Percentiles rank a stretch among this genome's conserved stretches.
These are phyloP conservation scores for Anarhynchus alexandrinus DNA, from an alignment of 2,113 vertebrate species.

Conservation along the genomic window DNA sequence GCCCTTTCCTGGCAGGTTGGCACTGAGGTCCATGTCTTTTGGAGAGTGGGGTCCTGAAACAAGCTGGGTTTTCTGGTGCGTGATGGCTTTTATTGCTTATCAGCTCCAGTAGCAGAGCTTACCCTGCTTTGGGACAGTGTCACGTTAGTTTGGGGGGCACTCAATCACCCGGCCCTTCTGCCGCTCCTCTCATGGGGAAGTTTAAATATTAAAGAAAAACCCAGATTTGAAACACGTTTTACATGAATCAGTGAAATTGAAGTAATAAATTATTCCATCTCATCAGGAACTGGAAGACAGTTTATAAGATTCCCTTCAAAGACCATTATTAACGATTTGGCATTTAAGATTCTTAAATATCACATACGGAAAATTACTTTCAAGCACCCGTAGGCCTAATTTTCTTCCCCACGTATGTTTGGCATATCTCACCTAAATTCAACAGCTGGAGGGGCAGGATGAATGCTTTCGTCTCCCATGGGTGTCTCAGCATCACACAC, in stretches of 20 bases:
- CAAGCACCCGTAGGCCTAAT: rapidly evolving
- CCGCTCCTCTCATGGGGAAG: background rate
- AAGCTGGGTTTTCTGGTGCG: background rate
- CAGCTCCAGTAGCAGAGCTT: background rate
- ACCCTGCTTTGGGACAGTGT: background rate
- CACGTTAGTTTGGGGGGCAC: background rate
- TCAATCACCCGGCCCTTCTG: background rate
- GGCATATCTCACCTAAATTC: background rate
- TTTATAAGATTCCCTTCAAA: slow-evolving; percentile 1
- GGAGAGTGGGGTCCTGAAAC: background rate
- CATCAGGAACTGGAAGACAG: background rate
- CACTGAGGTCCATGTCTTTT: background rate
- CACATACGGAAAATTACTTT: background rate
- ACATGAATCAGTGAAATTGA: slow-evolving; percentile 36
- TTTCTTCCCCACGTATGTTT: background rate
- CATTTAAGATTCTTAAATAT: background rate
- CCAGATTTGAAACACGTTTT: slow-evolving; percentile 25
- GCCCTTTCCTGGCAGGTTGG: background rate
- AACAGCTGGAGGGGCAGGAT: background rate
- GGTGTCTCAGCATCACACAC: rapidly evolving
- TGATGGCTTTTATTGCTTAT: background rate
- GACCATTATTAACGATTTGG: background rate
- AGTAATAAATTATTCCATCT: slow-evolving; percentile 41
- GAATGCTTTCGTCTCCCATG: background rate
- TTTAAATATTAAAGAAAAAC: slow-evolving; percentile 47